phyloP scores from a whole-genome alignment of 1,140 invertebrate species.

The Pissodes strobi region DNA sequence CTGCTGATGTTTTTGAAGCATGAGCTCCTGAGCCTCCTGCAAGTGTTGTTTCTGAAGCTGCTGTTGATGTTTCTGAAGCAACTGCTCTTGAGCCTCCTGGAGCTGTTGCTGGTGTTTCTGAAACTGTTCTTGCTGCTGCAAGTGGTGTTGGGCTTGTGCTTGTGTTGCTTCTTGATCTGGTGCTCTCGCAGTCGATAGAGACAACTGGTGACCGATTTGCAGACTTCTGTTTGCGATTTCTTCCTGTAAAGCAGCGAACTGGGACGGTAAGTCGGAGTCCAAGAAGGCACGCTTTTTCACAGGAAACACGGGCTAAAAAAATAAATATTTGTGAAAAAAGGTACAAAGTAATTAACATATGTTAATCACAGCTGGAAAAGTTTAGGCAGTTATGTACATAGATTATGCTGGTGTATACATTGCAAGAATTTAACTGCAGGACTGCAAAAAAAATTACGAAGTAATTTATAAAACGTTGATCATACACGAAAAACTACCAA shows the following conservation, averaged over 20 bases:
- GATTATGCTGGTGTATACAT: too few species aligned
- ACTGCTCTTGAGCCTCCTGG: neutral
- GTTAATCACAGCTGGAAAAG: too few species aligned
- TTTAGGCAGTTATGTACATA: too few species aligned
- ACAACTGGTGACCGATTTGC: constrained; percentile 20
- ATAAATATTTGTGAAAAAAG: constrained; percentile 1
- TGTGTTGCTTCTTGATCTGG: neutral
- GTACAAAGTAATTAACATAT: too few species aligned
- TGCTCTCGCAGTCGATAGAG: too few species aligned
- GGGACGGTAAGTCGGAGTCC: constrained; percentile 53
- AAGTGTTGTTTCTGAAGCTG: neutral
- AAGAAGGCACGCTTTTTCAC: constrained; percentile 65
- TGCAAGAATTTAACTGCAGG: too few species aligned
- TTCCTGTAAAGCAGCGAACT: constrained; percentile 29
- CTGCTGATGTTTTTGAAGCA: neutral
- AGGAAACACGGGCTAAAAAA: constrained; percentile 49
- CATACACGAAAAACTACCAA: too few species aligned
- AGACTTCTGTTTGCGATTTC: constrained; percentile 30
- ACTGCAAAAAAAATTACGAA: too few species aligned
- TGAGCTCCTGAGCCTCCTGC: too few species aligned
- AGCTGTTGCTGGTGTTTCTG: constrained; percentile 1
- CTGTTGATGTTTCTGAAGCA: neutral
- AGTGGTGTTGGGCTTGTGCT: constrained; percentile 1
- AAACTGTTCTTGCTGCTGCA: constrained; percentile 5
- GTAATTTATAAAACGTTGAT: too few species aligned